These are phyloP conservation scores for Papilio dardanus DNA, from an alignment of 1,140 invertebrate genomes.

Conservation along the genomic window DNA sequence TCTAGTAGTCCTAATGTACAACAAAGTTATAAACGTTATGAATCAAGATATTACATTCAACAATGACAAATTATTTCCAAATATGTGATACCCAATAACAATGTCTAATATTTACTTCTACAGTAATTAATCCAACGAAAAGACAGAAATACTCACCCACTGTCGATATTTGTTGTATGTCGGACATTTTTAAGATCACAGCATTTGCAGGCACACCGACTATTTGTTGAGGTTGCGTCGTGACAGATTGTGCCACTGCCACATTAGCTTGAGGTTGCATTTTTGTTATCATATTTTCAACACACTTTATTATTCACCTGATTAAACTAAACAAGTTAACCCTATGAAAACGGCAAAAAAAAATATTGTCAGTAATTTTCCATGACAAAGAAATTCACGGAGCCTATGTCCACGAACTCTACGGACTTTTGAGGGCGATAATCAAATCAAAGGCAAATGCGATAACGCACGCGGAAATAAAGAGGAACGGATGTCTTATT, in stretches of 20 bases:
- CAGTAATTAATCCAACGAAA: not conserved
- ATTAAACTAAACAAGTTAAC: slow-evolving; percentile 32
- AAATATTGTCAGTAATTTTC: slow-evolving; percentile 48
- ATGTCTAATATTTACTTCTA: not conserved
- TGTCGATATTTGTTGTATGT: slow-evolving; percentile 87
- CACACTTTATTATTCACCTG: slow-evolving; percentile 39
- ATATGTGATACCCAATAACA: not conserved
- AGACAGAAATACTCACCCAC: slow-evolving; percentile 83
- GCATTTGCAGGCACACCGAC: slow-evolving; percentile 82
- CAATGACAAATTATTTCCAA: not conserved
- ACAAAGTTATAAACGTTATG: slow-evolving; percentile 13
- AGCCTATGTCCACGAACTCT: not conserved
- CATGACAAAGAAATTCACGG: slow-evolving; percentile 46
- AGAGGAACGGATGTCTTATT: slow-evolving; percentile 28
- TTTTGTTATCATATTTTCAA: slow-evolving; percentile 77
- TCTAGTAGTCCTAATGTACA: slow-evolving; percentile 91
- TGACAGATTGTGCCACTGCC: slow-evolving; percentile 81
- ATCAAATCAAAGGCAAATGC: slow-evolving; percentile 34
- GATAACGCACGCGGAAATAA: slow-evolving; percentile 40
- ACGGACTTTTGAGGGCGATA: slow-evolving; percentile 18
- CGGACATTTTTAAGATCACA: slow-evolving; percentile 89
- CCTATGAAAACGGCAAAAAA: slow-evolving; percentile 30
- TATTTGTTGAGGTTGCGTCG: slow-evolving; percentile 79
- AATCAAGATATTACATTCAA: not conserved
- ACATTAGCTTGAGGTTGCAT: slow-evolving; percentile 83